Base-by-base conservation (phyloP, 2,888 invertebrate species). In the Pyrochroa serraticornis region DNA sequence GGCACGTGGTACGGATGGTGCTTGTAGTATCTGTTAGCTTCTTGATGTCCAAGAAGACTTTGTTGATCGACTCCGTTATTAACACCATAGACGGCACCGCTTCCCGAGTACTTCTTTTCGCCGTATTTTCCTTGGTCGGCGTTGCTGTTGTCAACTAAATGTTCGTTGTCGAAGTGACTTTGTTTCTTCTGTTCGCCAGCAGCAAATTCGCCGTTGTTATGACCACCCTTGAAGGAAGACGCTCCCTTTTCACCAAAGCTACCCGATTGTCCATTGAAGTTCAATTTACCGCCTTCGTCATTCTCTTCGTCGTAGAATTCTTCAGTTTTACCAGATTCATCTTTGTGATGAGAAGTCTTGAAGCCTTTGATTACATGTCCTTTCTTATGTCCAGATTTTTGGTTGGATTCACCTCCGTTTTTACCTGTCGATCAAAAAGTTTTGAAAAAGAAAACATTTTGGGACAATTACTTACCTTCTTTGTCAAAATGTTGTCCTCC, bases 301-400 rank as follows among this genome's bases (percentile, higher is more conserved):
- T 87, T 84, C 10, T 83, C 84, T 67, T 87, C 86, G 54, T 87
- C 87, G 67, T 85, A 87, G 79, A 83, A 87, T 67, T 82, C 85
- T 71, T 87, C 86, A 5, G 85, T 82, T 72, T 86, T 86, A 54
- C 86, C 86, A 65, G 85, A 83, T 67, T 87, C 87, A 67, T 87
- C 87, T 68, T 87, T 87, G 70, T 86, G 86, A 71, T 86, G 85
- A 2, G 86, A 85, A 3, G 83, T 81, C 71, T 87, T 87, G 75
- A 84, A 87, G n/a, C 87, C 87, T 72, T 87, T 87, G 73, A 85
- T 84, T 8, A 83, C 82, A 71, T 86, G 86, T 0, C 87, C 87
- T 63, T 87, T 87, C 68, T 85, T 85, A 73, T 86, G 86, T 39
- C 84, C 84, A 48, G 82, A 82, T 3, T 83, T 83, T 64, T 82